Conservation (phyloP, 2,888 invertebrate genomes). For the Athetis lepigone region DNA sequence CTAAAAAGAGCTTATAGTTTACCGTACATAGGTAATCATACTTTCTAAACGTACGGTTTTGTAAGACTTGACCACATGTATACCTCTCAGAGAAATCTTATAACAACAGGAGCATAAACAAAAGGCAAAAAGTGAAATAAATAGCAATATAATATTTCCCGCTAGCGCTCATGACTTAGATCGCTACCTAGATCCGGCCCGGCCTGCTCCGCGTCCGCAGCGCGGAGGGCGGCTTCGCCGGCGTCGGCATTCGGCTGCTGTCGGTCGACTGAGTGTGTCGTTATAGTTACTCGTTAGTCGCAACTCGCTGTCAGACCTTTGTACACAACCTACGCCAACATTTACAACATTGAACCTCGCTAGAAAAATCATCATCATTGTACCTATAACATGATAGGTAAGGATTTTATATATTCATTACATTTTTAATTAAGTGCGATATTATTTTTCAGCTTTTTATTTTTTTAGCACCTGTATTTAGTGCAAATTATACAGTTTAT, state of each 20-base stretch:
- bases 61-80: no score
- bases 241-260: conserved; percentile 84
- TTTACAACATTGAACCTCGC: conserved; percentile 83
- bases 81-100: conserved; percentile 5
- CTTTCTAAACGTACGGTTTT: no score
- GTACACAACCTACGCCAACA: conserved; percentile 89
- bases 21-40: no score
- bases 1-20: no score
- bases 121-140: neutral
- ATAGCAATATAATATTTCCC: conserved; percentile 19
- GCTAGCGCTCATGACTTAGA: conserved; percentile 54
- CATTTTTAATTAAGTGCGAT: conserved; percentile 16
- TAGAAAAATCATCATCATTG: conserved; percentile 77
- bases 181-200: conserved; percentile 50
- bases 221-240: conserved; percentile 56
- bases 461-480: neutral
- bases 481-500: neutral
- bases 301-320: conserved; percentile 66
- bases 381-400: conserved; percentile 84
- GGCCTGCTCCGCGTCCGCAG: conserved; percentile 60
- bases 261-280: conserved; percentile 79
- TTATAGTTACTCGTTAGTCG: conserved; percentile 46
- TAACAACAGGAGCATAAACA: neutral
- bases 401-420: conserved; percentile 69
- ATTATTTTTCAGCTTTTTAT: conserved; percentile 14